phyloP scores from a whole-genome alignment of 2,113 vertebrate genomes.

The Chamaea fasciata region DNA sequence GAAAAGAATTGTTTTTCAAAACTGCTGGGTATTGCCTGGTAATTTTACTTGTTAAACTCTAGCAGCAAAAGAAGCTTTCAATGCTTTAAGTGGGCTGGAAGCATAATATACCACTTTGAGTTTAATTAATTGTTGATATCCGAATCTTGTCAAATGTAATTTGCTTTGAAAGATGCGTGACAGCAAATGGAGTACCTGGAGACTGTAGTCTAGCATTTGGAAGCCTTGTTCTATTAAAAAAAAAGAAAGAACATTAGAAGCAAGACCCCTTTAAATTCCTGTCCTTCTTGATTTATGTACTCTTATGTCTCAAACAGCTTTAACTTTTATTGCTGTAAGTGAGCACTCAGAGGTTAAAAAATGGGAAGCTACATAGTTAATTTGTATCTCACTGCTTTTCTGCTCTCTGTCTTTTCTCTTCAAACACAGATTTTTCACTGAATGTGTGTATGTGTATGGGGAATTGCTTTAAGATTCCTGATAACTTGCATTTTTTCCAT shows the following conservation, averaged over 20 bases:
- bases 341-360: neutral
- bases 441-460: neutral
- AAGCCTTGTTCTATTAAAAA: neutral
- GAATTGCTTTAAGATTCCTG: neutral
- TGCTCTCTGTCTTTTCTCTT: neutral
- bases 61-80: neutral
- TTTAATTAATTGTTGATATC: slow-evolving; percentile 53
- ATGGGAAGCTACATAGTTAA: neutral
- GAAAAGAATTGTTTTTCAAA: neutral
- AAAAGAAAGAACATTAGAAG: neutral
- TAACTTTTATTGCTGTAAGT: neutral
- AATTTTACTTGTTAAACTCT: neutral
- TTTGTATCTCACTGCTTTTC: neutral
- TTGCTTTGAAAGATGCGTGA: neutral
- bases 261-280: neutral
- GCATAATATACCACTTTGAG: neutral
- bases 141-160: slow-evolving; percentile 34
- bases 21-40: neutral
- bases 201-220: neutral
- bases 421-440: neutral
- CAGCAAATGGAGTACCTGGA: neutral
- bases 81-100: neutral
- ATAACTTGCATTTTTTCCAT: neutral
- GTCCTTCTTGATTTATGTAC: neutral
- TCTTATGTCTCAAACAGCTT: neutral